Evolutionary conservation across 2,797 vertebrate species (phyloP).

Genomic region (Aythya fuligula): DNA sequence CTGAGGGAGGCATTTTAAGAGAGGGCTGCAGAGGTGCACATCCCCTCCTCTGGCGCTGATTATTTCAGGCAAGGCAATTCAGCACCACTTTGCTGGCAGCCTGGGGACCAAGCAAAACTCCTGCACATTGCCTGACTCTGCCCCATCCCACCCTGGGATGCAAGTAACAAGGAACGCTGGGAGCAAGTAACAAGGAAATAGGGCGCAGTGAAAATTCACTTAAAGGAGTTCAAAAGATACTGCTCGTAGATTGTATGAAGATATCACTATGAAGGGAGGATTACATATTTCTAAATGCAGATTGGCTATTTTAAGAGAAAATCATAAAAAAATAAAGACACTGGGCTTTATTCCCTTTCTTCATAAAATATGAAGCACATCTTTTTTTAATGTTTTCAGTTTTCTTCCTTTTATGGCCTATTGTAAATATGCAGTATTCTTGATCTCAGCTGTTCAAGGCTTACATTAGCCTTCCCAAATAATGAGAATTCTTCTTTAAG

Average conservation of each 20-base stretch:
- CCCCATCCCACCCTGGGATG: too few relatives aligned
- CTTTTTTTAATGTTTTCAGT: neutral
- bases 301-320: neutral
- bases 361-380: neutral
- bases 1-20: neutral
- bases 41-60: neutral
- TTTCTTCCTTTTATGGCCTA: neutral
- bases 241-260: neutral
- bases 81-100: neutral
- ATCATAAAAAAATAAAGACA: neutral
- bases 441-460: neutral
- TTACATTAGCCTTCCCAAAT: neutral
- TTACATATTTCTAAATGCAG: neutral
- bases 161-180: neutral
- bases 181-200: neutral
- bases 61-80: neutral
- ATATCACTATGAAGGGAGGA: neutral
- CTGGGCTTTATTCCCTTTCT: neutral
- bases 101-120: too few relatives aligned
- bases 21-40: too few relatives aligned
- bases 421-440: neutral
- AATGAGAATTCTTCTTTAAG: neutral
- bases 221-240: neutral
- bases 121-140: neutral
- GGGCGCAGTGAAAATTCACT: neutral